These are phyloP conservation scores for Callocephalon fimbriatum DNA, from an alignment of 2,113 vertebrate species.

Conservation along the genomic window DNA sequence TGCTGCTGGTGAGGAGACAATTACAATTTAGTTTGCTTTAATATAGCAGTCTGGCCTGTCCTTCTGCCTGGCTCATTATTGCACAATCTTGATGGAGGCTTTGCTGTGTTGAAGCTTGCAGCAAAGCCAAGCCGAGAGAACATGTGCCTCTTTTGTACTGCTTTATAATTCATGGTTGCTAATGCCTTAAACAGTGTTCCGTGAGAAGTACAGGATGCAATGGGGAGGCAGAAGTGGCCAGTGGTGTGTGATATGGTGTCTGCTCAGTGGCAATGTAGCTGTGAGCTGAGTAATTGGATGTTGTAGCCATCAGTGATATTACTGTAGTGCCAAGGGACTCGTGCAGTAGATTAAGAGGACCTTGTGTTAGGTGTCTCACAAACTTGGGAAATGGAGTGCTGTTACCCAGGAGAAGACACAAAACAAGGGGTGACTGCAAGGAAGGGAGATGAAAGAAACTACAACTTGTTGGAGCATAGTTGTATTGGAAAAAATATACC, in stretches of 20 bases:
- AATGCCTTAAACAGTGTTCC: neutral
- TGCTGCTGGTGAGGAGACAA: neutral
- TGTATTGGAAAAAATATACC: neutral
- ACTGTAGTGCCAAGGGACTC: neutral
- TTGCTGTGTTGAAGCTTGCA: neutral
- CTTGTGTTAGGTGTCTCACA: neutral
- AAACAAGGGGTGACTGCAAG: neutral
- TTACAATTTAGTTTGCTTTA: neutral
- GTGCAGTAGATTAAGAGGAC: neutral
- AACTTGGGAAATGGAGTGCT: neutral
- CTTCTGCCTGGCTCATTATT: neutral
- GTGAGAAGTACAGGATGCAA: neutral
- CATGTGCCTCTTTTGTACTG: neutral
- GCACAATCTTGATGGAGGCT: neutral
- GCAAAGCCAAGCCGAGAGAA: neutral
- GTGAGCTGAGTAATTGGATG: neutral
- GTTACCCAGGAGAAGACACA: neutral
- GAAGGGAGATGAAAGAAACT: neutral
- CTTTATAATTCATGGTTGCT: conserved; percentile 3
- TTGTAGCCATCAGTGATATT: neutral
- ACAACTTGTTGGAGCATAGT: neutral
- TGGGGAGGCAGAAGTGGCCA: neutral
- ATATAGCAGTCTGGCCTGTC: neutral
- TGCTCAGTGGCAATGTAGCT: neutral
- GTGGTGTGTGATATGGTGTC: rapidly evolving